Evolutionary conservation across 2,888 invertebrate species (phyloP), one percentile per base, ranked within the genome.

Genomic region (Eumacrocentrus americanus): DNA sequence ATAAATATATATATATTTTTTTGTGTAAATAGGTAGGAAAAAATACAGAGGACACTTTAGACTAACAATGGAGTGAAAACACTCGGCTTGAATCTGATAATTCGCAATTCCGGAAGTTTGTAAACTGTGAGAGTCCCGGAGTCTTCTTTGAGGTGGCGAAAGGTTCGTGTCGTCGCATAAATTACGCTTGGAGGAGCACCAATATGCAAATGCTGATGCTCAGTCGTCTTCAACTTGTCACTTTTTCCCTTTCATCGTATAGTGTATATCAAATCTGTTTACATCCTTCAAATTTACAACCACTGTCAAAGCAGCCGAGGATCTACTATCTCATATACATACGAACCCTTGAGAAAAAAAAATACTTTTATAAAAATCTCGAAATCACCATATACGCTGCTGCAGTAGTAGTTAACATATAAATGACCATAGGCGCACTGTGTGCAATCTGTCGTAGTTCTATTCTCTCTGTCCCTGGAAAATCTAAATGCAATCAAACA

Each of bases 361-460:
- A 54, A 20, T 18, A 4, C 12, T 25, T 9, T 44, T n/a, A 22
- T 9, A 22, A 20, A 44, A 42, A 37, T 56, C 11, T 16, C 7
- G 11, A 47, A 57, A 64, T 64, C 53, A 61, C 58, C 63, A 59
- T 65, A 9, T 29, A 59, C 53, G 59, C 61, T 34, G 16, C 40
- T n/a, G 12, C 20, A n/a, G 57, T 62, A 51, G 53, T 64, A n/a
- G 29, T 67, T 51, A 61, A 60, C 67, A 67, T 67, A 63, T 62
- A 63, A 60, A 67, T 67, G 57, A 65, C 59, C 58, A 37, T 44
- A 23, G 54, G 40, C 37, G 40, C 25, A 48, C 16, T 38, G 44
- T 54, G 34, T 34, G 40, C 12, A 52, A 20, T 23, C 35, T 16
- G 16, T 20, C 34, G 9, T 40, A 29, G 18, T 14, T 38, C 25